Percentiles rank a stretch among this genome's conserved stretches.
Evolutionary conservation across 2,888 invertebrate genomes (phyloP).

Genomic region (Machimus rusticus): DNA sequence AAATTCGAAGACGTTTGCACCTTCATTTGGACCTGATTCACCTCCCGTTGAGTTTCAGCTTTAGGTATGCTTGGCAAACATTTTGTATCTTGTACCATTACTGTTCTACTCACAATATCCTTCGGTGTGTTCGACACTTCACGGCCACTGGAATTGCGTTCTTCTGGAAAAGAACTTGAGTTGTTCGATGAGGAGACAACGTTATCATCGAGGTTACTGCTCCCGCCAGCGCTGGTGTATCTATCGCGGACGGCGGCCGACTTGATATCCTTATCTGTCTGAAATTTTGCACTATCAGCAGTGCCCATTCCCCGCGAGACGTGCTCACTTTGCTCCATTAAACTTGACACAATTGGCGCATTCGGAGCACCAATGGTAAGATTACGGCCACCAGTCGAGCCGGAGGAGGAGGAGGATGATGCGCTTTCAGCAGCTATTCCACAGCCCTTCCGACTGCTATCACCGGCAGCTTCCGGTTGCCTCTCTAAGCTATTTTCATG

Average conservation of each 20-base stretch:
- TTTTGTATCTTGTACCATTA: neutral
- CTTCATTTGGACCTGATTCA: neutral
- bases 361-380: neutral
- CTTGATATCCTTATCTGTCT: neutral
- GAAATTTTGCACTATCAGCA: neutral
- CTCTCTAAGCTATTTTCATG: neutral
- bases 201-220: constrained; percentile 1
- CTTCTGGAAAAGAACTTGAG: neutral
- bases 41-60: neutral
- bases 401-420: neutral
- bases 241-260: neutral
- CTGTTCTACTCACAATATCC: neutral
- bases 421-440: neutral
- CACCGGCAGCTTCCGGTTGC: neutral
- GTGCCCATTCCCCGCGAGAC: neutral
- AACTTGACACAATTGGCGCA: constrained; percentile 38
- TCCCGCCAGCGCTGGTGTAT: neutral
- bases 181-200: constrained; percentile 28
- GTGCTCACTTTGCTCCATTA: constrained; percentile 25
- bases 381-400: neutral
- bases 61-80: neutral
- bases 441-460: neutral
- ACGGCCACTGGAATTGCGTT: neutral
- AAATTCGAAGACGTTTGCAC: neutral
- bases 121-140: neutral